Conservation (phyloP, 2,113 vertebrate genomes). For the Pristiophorus japonicus region DNA sequence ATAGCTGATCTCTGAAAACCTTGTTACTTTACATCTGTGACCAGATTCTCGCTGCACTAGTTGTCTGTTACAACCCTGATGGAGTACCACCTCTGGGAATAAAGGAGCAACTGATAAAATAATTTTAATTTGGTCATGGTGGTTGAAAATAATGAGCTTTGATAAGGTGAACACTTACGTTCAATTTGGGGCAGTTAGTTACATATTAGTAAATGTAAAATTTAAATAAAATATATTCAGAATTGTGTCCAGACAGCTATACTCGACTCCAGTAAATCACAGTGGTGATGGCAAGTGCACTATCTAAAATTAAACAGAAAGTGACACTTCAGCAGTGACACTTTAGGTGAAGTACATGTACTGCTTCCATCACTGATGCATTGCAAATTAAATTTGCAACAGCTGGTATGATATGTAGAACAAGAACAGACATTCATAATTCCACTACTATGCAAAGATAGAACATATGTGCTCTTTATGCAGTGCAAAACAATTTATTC, state of each 20-base stretch:
- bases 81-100: neutral
- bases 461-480: neutral
- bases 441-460: neutral
- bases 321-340: neutral
- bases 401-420: neutral
- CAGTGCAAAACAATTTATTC: neutral
- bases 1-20: neutral
- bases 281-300: neutral
- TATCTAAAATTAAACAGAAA: neutral
- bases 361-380: neutral
- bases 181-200: neutral
- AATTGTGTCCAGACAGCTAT: neutral
- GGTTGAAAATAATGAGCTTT: neutral
- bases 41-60: neutral
- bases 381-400: conserved; percentile 14
- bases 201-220: neutral
- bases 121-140: neutral
- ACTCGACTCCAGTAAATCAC: neutral
- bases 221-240: neutral
- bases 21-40: neutral
- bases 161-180: neutral
- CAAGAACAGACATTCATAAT: neutral
- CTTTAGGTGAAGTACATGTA: neutral
- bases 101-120: neutral
- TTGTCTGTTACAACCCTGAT: neutral